A percentile compares a stretch with the other conserved stretches of the same genome.
These are phyloP conservation scores for Andrena camellia DNA, from an alignment of 2,888 invertebrate genomes.

Conservation along the genomic window DNA sequence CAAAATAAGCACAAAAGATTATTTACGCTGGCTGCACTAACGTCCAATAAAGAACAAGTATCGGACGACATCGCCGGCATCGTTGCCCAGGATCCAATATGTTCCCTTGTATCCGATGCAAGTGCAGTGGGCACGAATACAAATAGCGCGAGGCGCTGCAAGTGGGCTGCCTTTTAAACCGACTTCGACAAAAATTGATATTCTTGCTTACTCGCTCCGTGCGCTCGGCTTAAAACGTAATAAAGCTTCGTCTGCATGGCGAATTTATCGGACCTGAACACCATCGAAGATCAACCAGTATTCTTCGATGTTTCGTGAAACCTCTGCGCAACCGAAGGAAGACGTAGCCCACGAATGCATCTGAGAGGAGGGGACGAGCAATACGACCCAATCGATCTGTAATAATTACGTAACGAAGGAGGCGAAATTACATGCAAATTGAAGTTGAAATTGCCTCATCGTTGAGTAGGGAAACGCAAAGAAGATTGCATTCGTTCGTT, in stretches of 20 bases:
- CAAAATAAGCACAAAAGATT: slow-evolving; percentile 73
- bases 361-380: not conserved
- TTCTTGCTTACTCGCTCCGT: slow-evolving; percentile 55
- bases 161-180: slow-evolving; percentile 55
- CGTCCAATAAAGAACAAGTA: slow-evolving; percentile 71
- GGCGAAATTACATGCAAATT: slow-evolving; percentile 26
- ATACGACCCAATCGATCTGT: slow-evolving; percentile 39
- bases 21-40: slow-evolving; percentile 70
- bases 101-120: slow-evolving; percentile 68
- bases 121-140: slow-evolving; percentile 67
- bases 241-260: slow-evolving; percentile 55
- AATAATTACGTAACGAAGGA: slow-evolving; percentile 33
- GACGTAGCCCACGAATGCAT: not conserved
- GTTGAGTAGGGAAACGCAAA: not conserved
- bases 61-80: slow-evolving; percentile 66
- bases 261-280: slow-evolving; percentile 54
- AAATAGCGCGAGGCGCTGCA: slow-evolving; percentile 60
- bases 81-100: slow-evolving; percentile 64
- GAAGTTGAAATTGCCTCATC: slow-evolving; percentile 15
- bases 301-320: not conserved
- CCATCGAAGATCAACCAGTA: slow-evolving; percentile 28
- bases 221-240: slow-evolving; percentile 59
- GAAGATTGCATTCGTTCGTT: slow-evolving; percentile 1
- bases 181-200: slow-evolving; percentile 67
- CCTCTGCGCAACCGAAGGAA: not conserved